Conservation (phyloP, 2,888 invertebrate genomes). For the Noctua pronuba region DNA sequence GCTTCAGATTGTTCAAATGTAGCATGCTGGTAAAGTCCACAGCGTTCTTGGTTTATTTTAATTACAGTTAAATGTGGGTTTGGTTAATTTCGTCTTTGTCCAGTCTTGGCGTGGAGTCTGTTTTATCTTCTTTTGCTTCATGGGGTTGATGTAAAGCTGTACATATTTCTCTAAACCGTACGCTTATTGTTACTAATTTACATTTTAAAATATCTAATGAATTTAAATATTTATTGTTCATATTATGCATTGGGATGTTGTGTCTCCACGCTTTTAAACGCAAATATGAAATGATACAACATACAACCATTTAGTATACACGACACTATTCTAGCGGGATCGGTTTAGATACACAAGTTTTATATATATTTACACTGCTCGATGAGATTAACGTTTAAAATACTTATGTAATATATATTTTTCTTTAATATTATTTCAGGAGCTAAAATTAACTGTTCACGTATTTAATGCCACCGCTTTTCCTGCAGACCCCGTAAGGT, state of each 20-base stretch:
- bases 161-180: conserved; percentile 62
- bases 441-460: conserved; percentile 67
- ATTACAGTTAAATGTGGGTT: conserved; percentile 52
- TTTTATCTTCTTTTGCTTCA: conserved; percentile 54
- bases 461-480: conserved; percentile 77
- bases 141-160: conserved; percentile 62
- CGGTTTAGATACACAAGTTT: conserved; percentile 31
- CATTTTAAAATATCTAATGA: conserved; percentile 30
- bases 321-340: conserved; percentile 30
- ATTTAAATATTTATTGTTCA: conserved; percentile 34
- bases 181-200: conserved; percentile 63
- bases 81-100: conserved; percentile 51
- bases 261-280: conserved; percentile 47
- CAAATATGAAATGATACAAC: conserved; percentile 43
- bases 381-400: conserved; percentile 41
- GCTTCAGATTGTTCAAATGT: conserved; percentile 55
- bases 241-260: conserved; percentile 44
- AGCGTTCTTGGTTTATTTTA: conserved; percentile 39
- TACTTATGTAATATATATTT: conserved; percentile 65
- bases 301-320: conserved; percentile 42
- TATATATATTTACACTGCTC: conserved; percentile 47
- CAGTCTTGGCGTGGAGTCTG: conserved; percentile 34
- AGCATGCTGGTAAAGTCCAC: conserved; percentile 54
- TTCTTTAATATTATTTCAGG: conserved; percentile 78
- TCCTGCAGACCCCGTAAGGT: conserved; percentile 80